Evolutionary conservation across 1,140 invertebrate species (phyloP).

Genomic region (Hylaeus anthracinus): DNA sequence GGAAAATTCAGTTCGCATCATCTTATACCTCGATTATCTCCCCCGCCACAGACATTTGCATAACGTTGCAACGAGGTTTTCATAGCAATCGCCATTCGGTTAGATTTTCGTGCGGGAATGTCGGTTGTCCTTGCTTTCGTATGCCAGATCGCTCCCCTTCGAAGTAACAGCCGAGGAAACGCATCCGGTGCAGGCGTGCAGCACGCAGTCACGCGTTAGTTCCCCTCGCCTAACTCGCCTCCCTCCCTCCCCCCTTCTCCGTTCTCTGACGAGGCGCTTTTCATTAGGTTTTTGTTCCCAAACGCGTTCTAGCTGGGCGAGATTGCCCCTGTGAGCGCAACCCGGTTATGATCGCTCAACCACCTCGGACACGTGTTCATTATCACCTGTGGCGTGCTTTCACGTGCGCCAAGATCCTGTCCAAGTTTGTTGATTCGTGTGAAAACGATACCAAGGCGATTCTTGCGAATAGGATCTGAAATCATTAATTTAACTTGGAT

Average conservation of each 20-base stretch:
- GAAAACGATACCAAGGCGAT: not conserved
- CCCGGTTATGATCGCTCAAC: slow-evolving; percentile 16
- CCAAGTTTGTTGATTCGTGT: slow-evolving; percentile 3
- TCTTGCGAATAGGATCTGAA: too few species aligned
- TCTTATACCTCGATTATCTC: too few species aligned
- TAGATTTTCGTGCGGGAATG: slow-evolving; percentile 44
- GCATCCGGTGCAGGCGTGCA: slow-evolving; percentile 37
- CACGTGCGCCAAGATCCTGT: not conserved
- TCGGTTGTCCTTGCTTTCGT: slow-evolving; percentile 28
- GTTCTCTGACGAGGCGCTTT: not conserved
- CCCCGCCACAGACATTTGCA: too few species aligned
- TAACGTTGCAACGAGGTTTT: too few species aligned
- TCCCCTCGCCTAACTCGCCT: not conserved
- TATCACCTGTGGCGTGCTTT: slow-evolving; percentile 12
- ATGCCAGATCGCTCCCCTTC: slow-evolving; percentile 13
- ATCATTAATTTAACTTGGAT: too few species aligned
- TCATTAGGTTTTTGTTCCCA: slow-evolving; percentile 12
- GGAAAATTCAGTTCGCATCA: too few species aligned
- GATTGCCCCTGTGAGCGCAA: slow-evolving; percentile 2
- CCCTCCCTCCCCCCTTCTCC: slow-evolving; percentile 6
- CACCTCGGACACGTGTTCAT: slow-evolving; percentile 36
- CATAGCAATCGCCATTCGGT: slow-evolving; percentile 1
- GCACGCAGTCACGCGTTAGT: slow-evolving; percentile 46
- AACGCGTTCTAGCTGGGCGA: not conserved
- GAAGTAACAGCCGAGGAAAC: slow-evolving; percentile 36